Percentiles rank a stretch among this genome's conserved stretches.
phyloP scores from a whole-genome alignment of 2,888 invertebrate species.

The Tetragonula carbonaria region DNA sequence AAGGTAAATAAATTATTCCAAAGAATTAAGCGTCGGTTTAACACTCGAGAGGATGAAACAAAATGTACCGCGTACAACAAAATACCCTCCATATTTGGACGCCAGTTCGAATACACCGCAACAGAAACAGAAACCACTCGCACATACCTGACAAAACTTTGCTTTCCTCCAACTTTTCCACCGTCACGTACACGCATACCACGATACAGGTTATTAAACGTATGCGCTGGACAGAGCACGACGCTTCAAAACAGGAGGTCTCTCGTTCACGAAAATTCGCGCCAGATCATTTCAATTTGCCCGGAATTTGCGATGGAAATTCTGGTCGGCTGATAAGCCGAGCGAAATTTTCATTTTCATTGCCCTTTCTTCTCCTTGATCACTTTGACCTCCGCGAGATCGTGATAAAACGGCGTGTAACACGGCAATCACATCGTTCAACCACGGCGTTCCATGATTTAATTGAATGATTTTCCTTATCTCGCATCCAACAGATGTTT shows the following conservation, averaged over 20 bases:
- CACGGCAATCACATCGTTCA: background rate
- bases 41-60: background rate
- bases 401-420: background rate
- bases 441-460: background rate
- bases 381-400: background rate
- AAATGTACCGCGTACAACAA: background rate
- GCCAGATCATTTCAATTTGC: background rate
- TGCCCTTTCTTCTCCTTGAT: no score
- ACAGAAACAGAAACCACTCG: background rate
- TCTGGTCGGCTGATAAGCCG: background rate
- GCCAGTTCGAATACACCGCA: background rate
- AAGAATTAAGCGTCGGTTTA: background rate
- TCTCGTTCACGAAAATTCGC: background rate
- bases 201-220: slow-evolving; percentile 15
- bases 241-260: background rate
- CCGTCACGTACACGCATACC: background rate
- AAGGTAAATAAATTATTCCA: no score
- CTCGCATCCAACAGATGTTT: slow-evolving; percentile 9
- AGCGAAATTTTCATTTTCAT: background rate
- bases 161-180: background rate
- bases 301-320: background rate
- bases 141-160: slow-evolving; percentile 1
- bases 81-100: background rate
- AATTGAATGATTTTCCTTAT: background rate
- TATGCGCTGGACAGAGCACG: background rate